phyloP scores from a whole-genome alignment of 2,888 invertebrate species.

The Apomyelois bistriatella region DNA sequence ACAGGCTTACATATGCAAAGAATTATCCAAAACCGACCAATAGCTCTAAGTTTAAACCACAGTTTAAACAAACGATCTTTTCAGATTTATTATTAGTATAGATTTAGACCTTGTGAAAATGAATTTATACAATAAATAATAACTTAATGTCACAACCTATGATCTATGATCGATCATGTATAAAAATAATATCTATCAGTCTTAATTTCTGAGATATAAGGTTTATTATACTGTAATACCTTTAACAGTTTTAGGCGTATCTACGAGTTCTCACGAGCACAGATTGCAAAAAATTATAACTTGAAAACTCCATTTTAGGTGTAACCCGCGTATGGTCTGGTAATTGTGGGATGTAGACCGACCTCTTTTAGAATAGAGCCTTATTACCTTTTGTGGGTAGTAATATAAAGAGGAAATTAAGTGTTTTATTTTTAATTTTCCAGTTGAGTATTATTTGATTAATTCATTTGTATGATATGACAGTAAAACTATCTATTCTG shows the following conservation, averaged over 20 bases:
- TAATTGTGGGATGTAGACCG: conserved; percentile 21
- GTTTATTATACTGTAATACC: not conserved
- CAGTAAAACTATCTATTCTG: no score
- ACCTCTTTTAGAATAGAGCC: conserved; percentile 15
- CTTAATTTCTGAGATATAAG: not conserved
- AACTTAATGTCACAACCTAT: not conserved
- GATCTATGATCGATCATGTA: not conserved
- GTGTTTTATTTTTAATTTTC: not conserved
- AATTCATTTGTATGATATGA: no score
- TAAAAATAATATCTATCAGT: not conserved
- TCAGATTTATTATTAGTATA: not conserved
- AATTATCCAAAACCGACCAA: no score
- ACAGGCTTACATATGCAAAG: no score
- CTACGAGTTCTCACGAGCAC: conserved; percentile 7
- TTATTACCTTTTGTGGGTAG: conserved; percentile 4
- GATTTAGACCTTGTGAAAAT: not conserved
- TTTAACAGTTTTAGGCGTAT: not conserved
- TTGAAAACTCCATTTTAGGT: conserved; percentile 24
- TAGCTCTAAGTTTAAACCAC: no score
- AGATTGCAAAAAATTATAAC: conserved; percentile 11
- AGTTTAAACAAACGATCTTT: no score
- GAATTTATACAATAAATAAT: not conserved
- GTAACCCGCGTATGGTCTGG: conserved; percentile 19
- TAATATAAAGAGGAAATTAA: conserved; percentile 1
- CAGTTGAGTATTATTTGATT: not conserved